Evolutionary conservation across 2,888 invertebrate genomes (phyloP).

Genomic region (Lasioglossum calceatum): DNA sequence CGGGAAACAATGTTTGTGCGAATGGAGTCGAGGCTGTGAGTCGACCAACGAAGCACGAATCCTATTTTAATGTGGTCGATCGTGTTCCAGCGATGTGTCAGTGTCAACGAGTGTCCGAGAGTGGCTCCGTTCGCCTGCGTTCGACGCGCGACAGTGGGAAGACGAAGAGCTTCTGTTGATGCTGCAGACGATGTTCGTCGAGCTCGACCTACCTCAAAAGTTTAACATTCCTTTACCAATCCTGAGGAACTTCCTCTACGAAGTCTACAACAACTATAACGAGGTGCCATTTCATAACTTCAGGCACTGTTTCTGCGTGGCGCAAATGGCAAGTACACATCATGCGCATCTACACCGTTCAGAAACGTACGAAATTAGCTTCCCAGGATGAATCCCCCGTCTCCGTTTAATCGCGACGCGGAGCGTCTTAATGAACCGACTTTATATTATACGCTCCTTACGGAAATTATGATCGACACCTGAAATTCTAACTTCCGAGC

Average conservation of each 20-base stretch:
- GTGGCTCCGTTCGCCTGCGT: conserved; percentile 89
- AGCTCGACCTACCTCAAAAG: conserved; percentile 90
- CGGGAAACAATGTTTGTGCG: neutral
- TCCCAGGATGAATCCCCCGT: neutral
- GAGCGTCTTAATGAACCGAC: conserved; percentile 11
- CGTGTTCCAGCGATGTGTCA: conserved; percentile 86
- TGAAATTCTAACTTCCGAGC: conserved; percentile 13
- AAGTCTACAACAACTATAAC: conserved; percentile 92
- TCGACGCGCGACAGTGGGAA: conserved; percentile 93
- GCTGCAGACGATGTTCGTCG: conserved; percentile 93
- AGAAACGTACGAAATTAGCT: neutral
- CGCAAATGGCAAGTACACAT: conserved; percentile 90
- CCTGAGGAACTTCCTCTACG: conserved; percentile 90
- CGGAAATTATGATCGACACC: neutral
- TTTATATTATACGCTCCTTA: neutral
- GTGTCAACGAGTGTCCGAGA: conserved; percentile 88
- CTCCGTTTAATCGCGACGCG: conserved; percentile 6
- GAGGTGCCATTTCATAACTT: conserved; percentile 96
- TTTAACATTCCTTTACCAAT: conserved; percentile 90
- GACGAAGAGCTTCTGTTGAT: conserved; percentile 92
- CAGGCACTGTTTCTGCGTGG: conserved; percentile 94
- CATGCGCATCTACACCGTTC: neutral
- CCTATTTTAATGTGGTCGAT: neutral
- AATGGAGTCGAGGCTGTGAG: neutral
- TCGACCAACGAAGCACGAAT: neutral